Base-by-base conservation (phyloP, 2,113 vertebrate genomes). In the Muscicapa adusta region DNA sequence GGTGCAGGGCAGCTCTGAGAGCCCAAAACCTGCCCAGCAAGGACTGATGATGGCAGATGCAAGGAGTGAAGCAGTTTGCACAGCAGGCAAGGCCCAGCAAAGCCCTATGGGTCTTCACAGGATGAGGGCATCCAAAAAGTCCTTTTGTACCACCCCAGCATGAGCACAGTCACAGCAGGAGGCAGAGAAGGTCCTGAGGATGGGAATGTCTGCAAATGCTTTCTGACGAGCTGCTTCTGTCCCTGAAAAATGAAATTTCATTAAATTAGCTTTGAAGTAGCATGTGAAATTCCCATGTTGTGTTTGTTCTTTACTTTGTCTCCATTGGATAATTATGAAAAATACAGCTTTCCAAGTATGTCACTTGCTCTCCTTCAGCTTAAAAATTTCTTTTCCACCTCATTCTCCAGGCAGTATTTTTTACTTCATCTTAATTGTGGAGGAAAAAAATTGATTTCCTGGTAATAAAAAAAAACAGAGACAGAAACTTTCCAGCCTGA, bases 241-340 rank as follows among this genome's bases (percentile, higher is more conserved):
- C 38, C 17, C 51, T 91, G 91, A 77, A 94, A 96, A 91, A 89
- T 58, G 24, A 43, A 56, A 88, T 74, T 93, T 88, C 79, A 83
- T 90, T 96, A 96, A 89, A 85, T 70, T 57, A 73, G 51, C 58
- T 93, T 85, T 83, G 67, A 91, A 94, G 36, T 62, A 67, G 54
- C 1, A 0, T 15, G 18, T 66, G 65, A 85, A 88, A 96, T 96
- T 66, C 74, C 66, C 78, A 60, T 1, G 1, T 12, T 66, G 50
- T 26, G 17, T n/a, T 94, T 70, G 67, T 4, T 3, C 60, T 85
- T 96, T 4, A 0, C 88, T 95, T 94, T 95, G 88, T 96, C 93
- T 95, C 95, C 56, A 80, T 80, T 80, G 88, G 78, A 93, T 95
- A 93, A 94, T 91, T 91, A 96, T 83, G 94, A 95, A 90, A 88